These are phyloP conservation scores for Phalacrocorax brasilianus DNA, from an alignment of 2,113 vertebrate genomes.

Conservation along the genomic window DNA sequence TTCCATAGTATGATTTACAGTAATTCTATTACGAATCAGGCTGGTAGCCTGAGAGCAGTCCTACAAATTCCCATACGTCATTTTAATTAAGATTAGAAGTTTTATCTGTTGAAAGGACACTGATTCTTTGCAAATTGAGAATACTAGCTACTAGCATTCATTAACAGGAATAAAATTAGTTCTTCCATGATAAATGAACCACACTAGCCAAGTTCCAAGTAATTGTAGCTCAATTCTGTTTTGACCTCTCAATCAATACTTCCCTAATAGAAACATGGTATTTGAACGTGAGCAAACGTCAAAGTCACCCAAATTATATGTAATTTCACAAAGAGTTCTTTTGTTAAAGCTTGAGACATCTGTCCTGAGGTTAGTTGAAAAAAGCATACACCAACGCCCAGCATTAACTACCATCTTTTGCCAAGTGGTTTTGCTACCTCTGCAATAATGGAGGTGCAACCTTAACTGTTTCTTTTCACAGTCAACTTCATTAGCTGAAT, in stretches of 20 bases:
- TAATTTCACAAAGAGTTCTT: background rate
- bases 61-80: background rate
- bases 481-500: background rate
- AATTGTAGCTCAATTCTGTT: background rate
- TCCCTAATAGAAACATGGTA: background rate
- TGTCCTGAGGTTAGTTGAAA: background rate
- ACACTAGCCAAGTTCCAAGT: background rate
- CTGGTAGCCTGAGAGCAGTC: background rate
- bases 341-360: background rate
- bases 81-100: conserved; percentile 18
- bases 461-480: background rate
- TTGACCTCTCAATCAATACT: background rate
- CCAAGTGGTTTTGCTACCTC: background rate
- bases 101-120: conserved; percentile 13
- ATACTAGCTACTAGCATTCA: background rate
- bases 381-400: background rate
- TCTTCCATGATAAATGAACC: background rate
- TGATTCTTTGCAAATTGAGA: conserved; percentile 4
- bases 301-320: background rate
- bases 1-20: background rate
- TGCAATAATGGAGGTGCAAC: background rate
- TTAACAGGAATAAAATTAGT: conserved; percentile 8
- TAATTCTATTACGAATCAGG: background rate
- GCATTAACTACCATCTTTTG: background rate
- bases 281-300: background rate